Evolutionary conservation across 2,797 vertebrate genomes (phyloP), one percentile per base, ranked within the genome.

Genomic region (Cyprinodon diabolis): DNA sequence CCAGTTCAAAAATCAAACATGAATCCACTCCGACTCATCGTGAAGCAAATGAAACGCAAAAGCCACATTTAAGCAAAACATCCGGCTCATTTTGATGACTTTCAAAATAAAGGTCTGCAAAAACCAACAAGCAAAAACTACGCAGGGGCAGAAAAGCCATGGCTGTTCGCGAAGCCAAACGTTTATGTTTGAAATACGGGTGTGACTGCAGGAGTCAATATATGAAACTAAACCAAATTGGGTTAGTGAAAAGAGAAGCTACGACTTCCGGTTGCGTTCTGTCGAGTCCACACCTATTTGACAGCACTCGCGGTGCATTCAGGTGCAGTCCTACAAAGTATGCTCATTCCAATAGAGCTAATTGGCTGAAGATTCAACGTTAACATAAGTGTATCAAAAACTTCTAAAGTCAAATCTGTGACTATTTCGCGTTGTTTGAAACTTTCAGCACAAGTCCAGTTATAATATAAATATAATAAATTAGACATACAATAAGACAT

Each of bases 101-200:
- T 87, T 90, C 92, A 91, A 86, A 92, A 84, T 93, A 92, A 93
- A 87, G 72, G 0, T 0, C 37, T 14, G 0, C 2, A 1, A 8
- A 21, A 0, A 0, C 1, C 9, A 48, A 54, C 0, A 0, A 11
- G 13, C 0, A 30, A 2, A 60, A 62, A 13, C 14, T 35, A 57
- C 1, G 19, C 4, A 23, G 5, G 14, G 45, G 30, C 30, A 51
- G 23, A 5, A 67, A 40, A 47, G 21, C 11, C 30, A 37, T 12
- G 7, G 13, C 1, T 62, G 47, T 25, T 43, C 7, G 3, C 12
- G 2, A 51, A 58, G 0, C 13, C 4, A 0, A 2, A 8, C 15
- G 0, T 0, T 1, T 6, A 57, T 0, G n/a, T 0, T 37, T 15
- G 6, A 4, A 6, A 1, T 1, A 1, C 66, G 1, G 5, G 4